Base-by-base conservation (phyloP, 1,140 invertebrate genomes). In the silkworm (Bombyx mori) region DNA sequence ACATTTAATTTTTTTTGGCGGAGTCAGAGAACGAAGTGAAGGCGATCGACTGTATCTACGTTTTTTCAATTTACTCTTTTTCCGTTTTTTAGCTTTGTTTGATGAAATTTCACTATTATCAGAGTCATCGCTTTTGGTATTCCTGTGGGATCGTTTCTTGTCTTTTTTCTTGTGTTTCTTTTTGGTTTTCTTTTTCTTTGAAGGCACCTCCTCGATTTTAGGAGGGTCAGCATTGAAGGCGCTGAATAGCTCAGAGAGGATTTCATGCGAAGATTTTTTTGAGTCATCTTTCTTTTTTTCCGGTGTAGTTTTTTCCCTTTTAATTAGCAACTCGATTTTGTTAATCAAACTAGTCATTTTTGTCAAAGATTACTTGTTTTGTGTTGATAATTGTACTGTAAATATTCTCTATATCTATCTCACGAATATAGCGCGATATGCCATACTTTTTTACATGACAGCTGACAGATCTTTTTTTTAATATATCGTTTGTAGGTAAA, bases 171-270 rank as follows among this genome's bases (percentile, higher is more conserved):
- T 75, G 63, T 77, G 89, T 70, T 71, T 86, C 74, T 79, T 89
- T 66, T 58, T 81, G 50, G 77, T 88, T 66, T 74, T 88, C 42
- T 61, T 65, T 62, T 71, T 77, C 61, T 83, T 88, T 57, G 56
- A 57, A 44, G 60, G 63, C 57, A 71, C 65, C 9, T 86, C 83
- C 12, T 75, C 76, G 62, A 88, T 88, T 66, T 90, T 86, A 7
- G 91, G 90, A 48, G 91, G 91, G 57, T 88, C 88, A 42, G 89
- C 91, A 70, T 93, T 92, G 69, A 94, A 93, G 5, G 92, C 93
- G 54, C 91, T 89, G 68, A 95, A 95, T 0, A 95, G 85, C 79
- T 95, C 94, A 0, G 92, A 92, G 7, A 95, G 85, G 69, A 95
- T 95, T 75, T 95, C 93, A 75, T 92, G 93, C 0, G 94, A 94